Evolutionary conservation across 1,140 invertebrate species (phyloP), one percentile per base, ranked within the genome.

Genomic region (Sinella curviseta): DNA sequence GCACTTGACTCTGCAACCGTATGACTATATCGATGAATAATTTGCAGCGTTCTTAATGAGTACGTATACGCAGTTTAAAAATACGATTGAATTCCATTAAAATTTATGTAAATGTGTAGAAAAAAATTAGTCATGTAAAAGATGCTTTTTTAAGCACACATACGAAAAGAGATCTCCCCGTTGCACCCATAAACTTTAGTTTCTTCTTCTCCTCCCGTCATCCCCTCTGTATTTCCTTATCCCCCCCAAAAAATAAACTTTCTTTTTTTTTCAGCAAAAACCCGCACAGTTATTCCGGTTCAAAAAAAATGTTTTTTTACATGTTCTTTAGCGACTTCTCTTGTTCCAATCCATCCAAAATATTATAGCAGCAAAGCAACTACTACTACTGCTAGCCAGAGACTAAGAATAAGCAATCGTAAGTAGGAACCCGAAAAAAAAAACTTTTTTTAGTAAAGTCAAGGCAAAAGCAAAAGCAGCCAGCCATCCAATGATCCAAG

Each of bases 401-500:
- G n/a, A n/a, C n/a, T 48, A 48, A 48, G 39, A 48, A 48, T 48
- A 48, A 48, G 39, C 39, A 48, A 8, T 17, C 14, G 16, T 65
- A 65, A 30, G 26, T 17, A 60, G 55, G 24, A 24, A 24, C 24
- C 8, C 57, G 4, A 65, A 65, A 17, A 65, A 65, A 16, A 70
- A 30, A 70, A 70, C 28, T 70, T 70, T 70, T 31, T 70, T 70
- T n/a, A 24, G 65, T 70, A 31, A 65, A 70, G 65, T 70, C 65
- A 70, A 70, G 65, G 65, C 65, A 70, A 70, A 60, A 30, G 8
- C 39, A 48, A 48, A 48, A 48, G 39, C 65, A 70, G n/a, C 65
- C 65, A 70, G 65, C 39, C 39, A 48, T 70, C 65, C 65, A 70
- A 33, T 70, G 65, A 70, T 70, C 65, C 65, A 70, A 33, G 57